A percentile compares a stretch with the other conserved stretches of the same genome.
These are phyloP conservation scores for Athripsodes cinereus DNA, from an alignment of 2,888 invertebrate species.

Conservation along the genomic window DNA sequence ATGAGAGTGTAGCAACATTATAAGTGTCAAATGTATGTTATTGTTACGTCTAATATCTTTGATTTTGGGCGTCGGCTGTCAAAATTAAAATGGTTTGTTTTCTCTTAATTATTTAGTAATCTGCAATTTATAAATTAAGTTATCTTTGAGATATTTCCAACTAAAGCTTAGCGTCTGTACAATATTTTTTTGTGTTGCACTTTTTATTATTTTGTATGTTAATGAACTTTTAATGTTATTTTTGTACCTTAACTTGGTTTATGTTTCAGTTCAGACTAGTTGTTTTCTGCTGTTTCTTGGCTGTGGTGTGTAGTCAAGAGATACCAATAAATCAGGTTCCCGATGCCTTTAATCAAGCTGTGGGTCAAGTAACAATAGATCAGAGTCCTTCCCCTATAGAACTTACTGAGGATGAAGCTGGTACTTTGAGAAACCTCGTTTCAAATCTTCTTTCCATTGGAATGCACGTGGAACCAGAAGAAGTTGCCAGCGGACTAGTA, in stretches of 20 bases:
- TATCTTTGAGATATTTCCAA: too few species aligned
- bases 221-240: too few species aligned
- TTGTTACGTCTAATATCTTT: too few species aligned
- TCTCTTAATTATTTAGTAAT: too few species aligned
- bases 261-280: not conserved
- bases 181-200: too few species aligned
- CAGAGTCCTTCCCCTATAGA: constrained; percentile 10
- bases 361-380: constrained; percentile 15
- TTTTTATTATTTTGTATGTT: too few species aligned
- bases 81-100: not conserved
- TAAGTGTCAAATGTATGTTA: too few species aligned
- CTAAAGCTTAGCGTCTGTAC: too few species aligned
- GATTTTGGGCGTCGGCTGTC: not conserved
- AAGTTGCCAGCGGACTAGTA: constrained; percentile 5
- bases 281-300: not conserved
- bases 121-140: too few species aligned
- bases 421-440: constrained; percentile 8
- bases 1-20: too few species aligned
- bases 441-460: constrained; percentile 16
- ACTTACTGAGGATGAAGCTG: constrained; percentile 12
- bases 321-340: constrained; percentile 12
- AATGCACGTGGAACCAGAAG: constrained; percentile 16
- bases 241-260: not conserved
- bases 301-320: constrained; percentile 9
- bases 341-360: constrained; percentile 16